phyloP scores from a whole-genome alignment of 2,113 vertebrate species.

The Sapayoa aenigma region DNA sequence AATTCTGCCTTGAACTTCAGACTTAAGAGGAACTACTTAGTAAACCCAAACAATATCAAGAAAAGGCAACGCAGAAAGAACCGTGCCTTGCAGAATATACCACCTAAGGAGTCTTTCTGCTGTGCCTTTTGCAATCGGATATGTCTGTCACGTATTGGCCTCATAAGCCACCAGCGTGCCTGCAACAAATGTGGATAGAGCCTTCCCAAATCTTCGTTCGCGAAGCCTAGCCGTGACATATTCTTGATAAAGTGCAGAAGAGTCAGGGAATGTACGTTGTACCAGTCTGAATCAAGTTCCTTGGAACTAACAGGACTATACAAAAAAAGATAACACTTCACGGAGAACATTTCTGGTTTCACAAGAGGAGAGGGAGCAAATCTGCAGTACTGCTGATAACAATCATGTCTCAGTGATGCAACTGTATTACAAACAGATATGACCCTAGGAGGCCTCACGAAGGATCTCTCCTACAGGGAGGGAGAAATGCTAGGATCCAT shows the following conservation, averaged over 20 bases:
- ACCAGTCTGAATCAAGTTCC: neutral
- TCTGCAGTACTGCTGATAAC: neutral
- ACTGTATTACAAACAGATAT: rapidly evolving
- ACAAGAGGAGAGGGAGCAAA: neutral
- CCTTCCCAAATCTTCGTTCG: too few species aligned
- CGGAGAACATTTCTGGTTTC: neutral
- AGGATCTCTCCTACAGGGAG: neutral
- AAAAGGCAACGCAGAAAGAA: too few species aligned
- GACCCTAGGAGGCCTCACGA: neutral
- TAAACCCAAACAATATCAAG: neutral
- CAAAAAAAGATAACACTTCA: neutral
- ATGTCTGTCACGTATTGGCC: too few species aligned
- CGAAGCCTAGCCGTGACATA: too few species aligned
- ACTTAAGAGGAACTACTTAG: neutral
- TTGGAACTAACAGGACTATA: neutral
- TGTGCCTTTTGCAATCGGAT: too few species aligned
- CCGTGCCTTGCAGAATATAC: too few species aligned
- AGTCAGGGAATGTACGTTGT: neutral
- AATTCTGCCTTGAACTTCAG: neutral
- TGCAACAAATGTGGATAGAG: too few species aligned
- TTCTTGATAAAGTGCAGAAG: neutral
- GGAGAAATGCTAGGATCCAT: neutral
- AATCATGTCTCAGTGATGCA: neutral
- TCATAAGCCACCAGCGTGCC: too few species aligned
- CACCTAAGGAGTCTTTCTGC: too few species aligned